A percentile compares a stretch with the other conserved stretches of the same genome.
Conservation (phyloP, 1,140 invertebrate genomes). For the Leptestheria dahalacensis region DNA sequence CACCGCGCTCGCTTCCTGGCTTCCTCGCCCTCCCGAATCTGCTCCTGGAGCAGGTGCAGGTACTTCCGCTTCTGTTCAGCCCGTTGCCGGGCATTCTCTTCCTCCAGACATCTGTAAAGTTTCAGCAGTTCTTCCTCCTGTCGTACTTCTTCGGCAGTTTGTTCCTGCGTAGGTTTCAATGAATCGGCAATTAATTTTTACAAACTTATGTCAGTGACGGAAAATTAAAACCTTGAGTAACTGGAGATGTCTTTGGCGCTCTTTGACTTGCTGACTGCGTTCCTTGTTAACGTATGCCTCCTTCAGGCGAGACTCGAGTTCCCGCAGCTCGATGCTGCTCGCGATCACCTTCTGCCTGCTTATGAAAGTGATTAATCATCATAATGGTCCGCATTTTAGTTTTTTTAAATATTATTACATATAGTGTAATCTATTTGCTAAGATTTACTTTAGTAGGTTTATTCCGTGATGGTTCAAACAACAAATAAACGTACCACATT, state of each 20-base stretch:
- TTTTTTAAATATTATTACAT: background rate
- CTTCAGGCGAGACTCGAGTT: slow-evolving; percentile 11
- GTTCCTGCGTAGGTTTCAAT: background rate
- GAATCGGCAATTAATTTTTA: background rate
- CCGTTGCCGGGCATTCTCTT: background rate
- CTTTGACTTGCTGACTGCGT: slow-evolving; percentile 4
- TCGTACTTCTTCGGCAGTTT: background rate
- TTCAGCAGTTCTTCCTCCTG: no score
- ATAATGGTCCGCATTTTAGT: background rate
- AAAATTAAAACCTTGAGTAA: slow-evolving; percentile 1
- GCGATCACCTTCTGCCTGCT: slow-evolving; percentile 5
- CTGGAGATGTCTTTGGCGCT: background rate
- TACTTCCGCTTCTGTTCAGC: background rate
- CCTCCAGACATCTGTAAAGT: background rate
- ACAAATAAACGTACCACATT: background rate
- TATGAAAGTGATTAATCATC: no score
- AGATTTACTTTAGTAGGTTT: no score
- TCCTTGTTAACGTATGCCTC: slow-evolving; percentile 11
- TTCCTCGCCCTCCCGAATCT: background rate
- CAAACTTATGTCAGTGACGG: no score
- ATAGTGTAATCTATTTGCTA: background rate
- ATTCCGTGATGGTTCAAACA: background rate
- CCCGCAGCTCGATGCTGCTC: slow-evolving; percentile 11
- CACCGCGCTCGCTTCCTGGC: background rate
- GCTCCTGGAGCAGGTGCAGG: background rate